These are phyloP conservation scores for Plectrocnemia conspersa DNA, from an alignment of 1,140 invertebrate genomes.

Conservation along the genomic window DNA sequence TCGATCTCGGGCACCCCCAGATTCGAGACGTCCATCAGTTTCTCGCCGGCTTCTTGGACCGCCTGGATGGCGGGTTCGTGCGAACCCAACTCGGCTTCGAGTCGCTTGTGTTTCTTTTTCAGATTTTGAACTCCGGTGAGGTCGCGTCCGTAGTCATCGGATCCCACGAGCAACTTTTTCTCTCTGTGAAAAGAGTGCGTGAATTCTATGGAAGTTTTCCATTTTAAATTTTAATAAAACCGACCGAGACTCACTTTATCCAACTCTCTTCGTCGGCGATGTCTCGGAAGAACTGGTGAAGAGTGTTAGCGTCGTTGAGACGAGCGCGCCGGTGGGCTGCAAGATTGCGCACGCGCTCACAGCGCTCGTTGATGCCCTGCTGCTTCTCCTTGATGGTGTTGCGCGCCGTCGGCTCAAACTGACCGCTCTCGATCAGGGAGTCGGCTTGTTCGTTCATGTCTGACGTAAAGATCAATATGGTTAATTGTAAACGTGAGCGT, in stretches of 20 bases:
- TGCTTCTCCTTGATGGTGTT: constrained; percentile 90
- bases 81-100: constrained; percentile 92
- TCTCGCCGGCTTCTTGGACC: constrained; percentile 93
- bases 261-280: constrained; percentile 99
- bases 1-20: constrained; percentile 95
- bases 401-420: constrained; percentile 87
- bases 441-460: constrained; percentile 94
- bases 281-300: constrained; percentile 99
- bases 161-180: constrained; percentile 95
- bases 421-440: constrained; percentile 87
- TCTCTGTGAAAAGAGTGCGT: constrained; percentile 57
- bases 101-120: constrained; percentile 95
- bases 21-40: constrained; percentile 96
- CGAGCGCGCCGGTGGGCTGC: constrained; percentile 86
- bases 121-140: constrained; percentile 97
- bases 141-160: constrained; percentile 97
- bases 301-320: constrained; percentile 91
- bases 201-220: too few species aligned
- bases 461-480: constrained; percentile 37
- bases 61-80: constrained; percentile 97
- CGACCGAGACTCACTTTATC: constrained; percentile 80
- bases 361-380: constrained; percentile 89
- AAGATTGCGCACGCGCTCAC: constrained; percentile 87
- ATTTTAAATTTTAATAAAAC: constrained; percentile 2
- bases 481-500: too few species aligned